Percentiles rank a stretch among this genome's conserved stretches.
Conservation (phyloP, 2,113 vertebrate species). For the Aegypius monachus region DNA sequence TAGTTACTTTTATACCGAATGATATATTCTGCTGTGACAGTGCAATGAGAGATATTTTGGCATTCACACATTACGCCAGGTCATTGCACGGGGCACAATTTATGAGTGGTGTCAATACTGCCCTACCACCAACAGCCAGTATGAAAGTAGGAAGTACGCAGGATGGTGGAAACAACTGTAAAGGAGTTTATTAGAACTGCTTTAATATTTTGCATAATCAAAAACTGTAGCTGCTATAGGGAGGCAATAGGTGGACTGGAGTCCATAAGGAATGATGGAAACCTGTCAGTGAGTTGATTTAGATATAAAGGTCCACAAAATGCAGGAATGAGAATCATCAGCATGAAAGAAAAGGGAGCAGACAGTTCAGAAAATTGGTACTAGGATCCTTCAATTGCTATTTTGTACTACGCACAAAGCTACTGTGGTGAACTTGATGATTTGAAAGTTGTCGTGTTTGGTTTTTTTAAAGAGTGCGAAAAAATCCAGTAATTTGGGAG, state of each 20-base stretch:
- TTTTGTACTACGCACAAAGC: not conserved
- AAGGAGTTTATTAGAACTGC: not conserved
- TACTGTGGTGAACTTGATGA: not conserved
- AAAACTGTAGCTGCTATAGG: not conserved
- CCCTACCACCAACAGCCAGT: not conserved
- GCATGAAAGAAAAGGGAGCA: not conserved
- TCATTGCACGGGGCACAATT: not conserved
- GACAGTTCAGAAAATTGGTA: not conserved
- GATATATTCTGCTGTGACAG: not conserved
- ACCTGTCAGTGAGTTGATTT: not conserved
- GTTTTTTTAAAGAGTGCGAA: not conserved
- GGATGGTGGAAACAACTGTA: not conserved
- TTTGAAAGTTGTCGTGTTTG: not conserved
- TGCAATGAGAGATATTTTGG: not conserved
- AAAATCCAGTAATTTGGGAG: not conserved
- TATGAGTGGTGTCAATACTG: not conserved
- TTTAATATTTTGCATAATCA: not conserved
- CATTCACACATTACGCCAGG: not conserved
- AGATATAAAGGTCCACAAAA: not conserved
- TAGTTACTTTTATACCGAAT: not conserved
- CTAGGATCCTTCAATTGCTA: not conserved
- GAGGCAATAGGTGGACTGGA: not conserved
- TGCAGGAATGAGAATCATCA: not conserved
- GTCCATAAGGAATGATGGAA: not conserved
- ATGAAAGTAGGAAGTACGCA: not conserved